These are phyloP conservation scores for Vollenhovia emeryi DNA, from an alignment of 1,140 invertebrate species.

Conservation along the genomic window DNA sequence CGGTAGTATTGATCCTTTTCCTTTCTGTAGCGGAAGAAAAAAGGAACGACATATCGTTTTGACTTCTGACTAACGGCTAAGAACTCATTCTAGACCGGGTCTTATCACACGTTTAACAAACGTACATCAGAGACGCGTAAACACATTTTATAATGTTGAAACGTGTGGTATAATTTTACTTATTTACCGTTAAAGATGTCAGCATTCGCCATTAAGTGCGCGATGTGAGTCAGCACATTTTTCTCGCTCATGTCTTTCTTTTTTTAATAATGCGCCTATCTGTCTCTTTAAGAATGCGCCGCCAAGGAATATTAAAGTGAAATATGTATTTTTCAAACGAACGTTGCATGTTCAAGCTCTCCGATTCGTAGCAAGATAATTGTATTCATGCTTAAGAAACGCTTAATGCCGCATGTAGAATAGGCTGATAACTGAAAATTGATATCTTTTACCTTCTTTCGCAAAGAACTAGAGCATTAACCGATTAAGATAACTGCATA, in stretches of 20 bases:
- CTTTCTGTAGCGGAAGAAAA: no score
- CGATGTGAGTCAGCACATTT: not conserved
- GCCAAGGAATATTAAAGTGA: not conserved
- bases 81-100: no score
- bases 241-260: not conserved
- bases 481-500: slow-evolving; percentile 71
- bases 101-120: no score
- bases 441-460: slow-evolving; percentile 53
- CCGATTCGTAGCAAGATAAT: slow-evolving; percentile 16
- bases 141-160: not conserved
- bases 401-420: slow-evolving; percentile 37
- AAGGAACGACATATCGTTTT: no score
- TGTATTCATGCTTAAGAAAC: slow-evolving; percentile 32
- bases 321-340: not conserved
- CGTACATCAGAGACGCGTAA: not conserved
- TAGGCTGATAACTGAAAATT: slow-evolving; percentile 42
- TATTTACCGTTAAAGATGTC: not conserved
- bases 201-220: not conserved
- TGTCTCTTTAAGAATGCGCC: not conserved
- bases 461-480: slow-evolving; percentile 75
- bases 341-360: slow-evolving; percentile 13
- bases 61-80: no score
- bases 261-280: not conserved
- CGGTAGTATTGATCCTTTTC: no score
- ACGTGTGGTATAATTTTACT: not conserved